Evolutionary conservation across 2,888 invertebrate genomes (phyloP), one percentile per base, ranked within the genome.

Genomic region (Dendrolimus pini): DNA sequence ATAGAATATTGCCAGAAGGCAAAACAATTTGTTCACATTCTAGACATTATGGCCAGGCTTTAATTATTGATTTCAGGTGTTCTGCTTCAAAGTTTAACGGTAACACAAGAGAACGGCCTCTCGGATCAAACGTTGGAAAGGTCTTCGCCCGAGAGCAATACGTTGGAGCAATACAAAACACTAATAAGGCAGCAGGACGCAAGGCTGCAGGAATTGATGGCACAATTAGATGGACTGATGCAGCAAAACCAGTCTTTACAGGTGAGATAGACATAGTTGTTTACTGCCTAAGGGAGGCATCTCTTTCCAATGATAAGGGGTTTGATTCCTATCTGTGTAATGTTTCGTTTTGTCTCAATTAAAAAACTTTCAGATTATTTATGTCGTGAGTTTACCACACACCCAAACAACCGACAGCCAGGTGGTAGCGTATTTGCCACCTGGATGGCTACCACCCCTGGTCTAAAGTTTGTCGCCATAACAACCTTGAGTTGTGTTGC

Each of bases 181-280:
- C 92, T 99, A 57, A 99, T 99, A 68, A 92, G 97, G 61, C 96
- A 97, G 69, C 98, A 99, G 61, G 80, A 97, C 82, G 92, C 89
- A 52, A 92, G 94, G 64, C 84, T 94, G 62, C 92, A 93, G 70
- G 92, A 92, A 57, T 81, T 92, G 57, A 81, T 78, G 77, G 78
- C 84, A 54, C 91, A 92, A 66, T 72, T 92, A 1, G 85, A 91
- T 47, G 81, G 83, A 47, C 71, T 92, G 60, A 65, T 85, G 60
- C 74, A 75, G 9, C 89, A 83, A 67, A 82, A 82, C 66, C 74
- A 74, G 58, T 64, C 76, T 12, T 63, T 85, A 58, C 86, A 92
- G 84, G 92, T 92, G 67, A 62, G 56, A 47, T 41, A 9, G 2
- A 18, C 18, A 14, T 14, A 14, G 14, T 14, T 14, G 1, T 14